Percentiles rank a stretch among this genome's conserved stretches.
Conservation (phyloP, 1,140 invertebrate species). For the Neodiprion virginianus region DNA sequence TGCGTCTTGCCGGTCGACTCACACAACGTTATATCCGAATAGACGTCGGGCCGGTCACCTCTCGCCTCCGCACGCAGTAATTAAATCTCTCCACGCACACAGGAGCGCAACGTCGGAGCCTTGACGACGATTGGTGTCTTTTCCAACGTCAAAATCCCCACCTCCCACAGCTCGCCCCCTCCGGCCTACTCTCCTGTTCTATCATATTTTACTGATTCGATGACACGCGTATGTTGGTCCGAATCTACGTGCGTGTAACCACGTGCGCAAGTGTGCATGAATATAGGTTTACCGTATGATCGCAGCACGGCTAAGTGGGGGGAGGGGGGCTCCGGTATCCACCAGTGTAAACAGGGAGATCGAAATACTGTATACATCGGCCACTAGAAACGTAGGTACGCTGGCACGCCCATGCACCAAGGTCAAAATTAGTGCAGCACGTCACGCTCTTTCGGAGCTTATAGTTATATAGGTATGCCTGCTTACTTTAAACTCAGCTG, state of each 20-base stretch:
- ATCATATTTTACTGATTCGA: conserved; percentile 46
- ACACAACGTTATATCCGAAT: not conserved
- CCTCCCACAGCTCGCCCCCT: conserved; percentile 20
- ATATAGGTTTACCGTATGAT: not conserved
- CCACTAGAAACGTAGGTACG: conserved; percentile 5
- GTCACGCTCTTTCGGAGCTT: not conserved
- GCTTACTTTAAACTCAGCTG: not conserved
- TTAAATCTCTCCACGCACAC: conserved; percentile 4
- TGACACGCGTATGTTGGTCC: conserved; percentile 23
- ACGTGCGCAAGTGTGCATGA: not conserved
- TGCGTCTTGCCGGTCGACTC: not conserved
- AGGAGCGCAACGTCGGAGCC: not conserved
- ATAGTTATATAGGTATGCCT: not conserved
- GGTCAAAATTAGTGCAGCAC: not conserved
- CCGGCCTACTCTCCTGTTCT: conserved; percentile 28
- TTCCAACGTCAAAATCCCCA: conserved; percentile 38
- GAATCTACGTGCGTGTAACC: not conserved
- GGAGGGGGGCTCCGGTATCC: not conserved
- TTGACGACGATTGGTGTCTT: conserved; percentile 54
- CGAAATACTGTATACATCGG: not conserved
- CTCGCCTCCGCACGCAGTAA: not conserved
- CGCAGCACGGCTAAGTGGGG: not conserved
- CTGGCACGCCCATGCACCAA: conserved; percentile 6
- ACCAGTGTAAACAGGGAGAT: not conserved
- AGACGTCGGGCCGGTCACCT: conserved; percentile 3